Base-by-base conservation (phyloP, 2,113 vertebrate species). In the Sorex araneus region DNA sequence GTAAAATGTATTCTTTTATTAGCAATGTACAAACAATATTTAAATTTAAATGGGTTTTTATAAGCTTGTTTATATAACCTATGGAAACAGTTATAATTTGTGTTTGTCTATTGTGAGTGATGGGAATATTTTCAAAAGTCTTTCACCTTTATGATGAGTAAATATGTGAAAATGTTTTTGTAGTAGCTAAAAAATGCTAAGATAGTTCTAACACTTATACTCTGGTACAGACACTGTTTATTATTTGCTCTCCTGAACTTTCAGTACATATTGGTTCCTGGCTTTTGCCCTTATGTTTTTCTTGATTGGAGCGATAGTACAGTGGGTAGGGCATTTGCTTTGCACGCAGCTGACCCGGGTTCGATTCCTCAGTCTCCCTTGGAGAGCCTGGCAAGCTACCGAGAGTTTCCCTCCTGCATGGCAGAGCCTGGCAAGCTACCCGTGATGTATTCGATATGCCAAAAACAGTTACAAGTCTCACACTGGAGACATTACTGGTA, bases 1-100 rank as follows among this genome's bases (percentile, higher is more conserved):
- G 54, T 43, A 82, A 85, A 74, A 90, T 75, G 43, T 81, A 50
- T 30, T 40, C 0, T 54, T 89, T 18, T 75, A 13, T 84, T 54
- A 54, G 54, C 13, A 54, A 74, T 85, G 79, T 47, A 36, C 8
- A 5, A 66, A 75, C 8, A 50, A 57, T 15, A 67, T 28, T 30
- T 19, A 84, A 40, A 8, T 76, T 74, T 16, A 13, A n/a, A 43
- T 1, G n/a, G n/a, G 71, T 50, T 83, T 78, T 67, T 89, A 32
- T 40, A 75, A 50, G 32, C 66, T 93, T 40, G 3, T 40, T 40
- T 40, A 40, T 40, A 40, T 28, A 69, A 81, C 21, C 6, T 18
- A 85, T 74, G 34, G 16, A 64, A 77, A 90, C 75, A 77, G 43
- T 87, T 92, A 43, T 27, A 70, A 70, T 78, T 85, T 70, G 10